Base-by-base conservation (phyloP, 1,140 invertebrate species). In the Leguminivora glycinivorella region DNA sequence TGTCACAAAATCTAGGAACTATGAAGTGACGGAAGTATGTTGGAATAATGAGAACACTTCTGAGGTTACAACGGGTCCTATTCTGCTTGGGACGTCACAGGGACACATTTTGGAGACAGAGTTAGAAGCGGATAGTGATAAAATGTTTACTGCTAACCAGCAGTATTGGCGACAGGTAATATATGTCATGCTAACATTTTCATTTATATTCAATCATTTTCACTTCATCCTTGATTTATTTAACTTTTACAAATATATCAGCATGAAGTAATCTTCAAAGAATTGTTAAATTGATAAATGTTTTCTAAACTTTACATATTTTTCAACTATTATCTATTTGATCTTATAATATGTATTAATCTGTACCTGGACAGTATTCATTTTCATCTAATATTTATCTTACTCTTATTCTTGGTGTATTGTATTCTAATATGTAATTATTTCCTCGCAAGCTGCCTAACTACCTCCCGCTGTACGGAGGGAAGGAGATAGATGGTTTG, bases 31-130 rank as follows among this genome's bases (percentile, higher is more conserved):
- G 14, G 95, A 97, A 66, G 96, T 99, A 0, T 98, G 95, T 0
- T 99, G 98, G 96, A 98, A 98, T 91, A 94, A 93, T 77, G 92
- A 94, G 40, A 96, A 96, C 83, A 93, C 94, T 25, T 96, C 94
- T 0, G 94, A 96, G 66, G 93, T 88, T 4, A 94, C 94, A 1
- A 95, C 95, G 0, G 96, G 96, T 3, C 94, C 96, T 0, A 98
- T 99, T 75, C 89, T 99, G 19, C 80, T 99, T 3, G 98, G 98
- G 19, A 98, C 97, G 0, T 96, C 96, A 14, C 96, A 96, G 84
- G 98, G 98, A 22, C 87, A 97, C n/a, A 96, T 99, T 75, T 95
- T 98, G 89, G 98, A 99, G 87, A 97, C 96, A 1, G 97, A 98
- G 87, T 92, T 99, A 52, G 94, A 94, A 29, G 91, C 94, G 24